These are phyloP conservation scores for Tigriopus japonicus DNA, from an alignment of 1,140 invertebrate genomes.

Conservation along the genomic window DNA sequence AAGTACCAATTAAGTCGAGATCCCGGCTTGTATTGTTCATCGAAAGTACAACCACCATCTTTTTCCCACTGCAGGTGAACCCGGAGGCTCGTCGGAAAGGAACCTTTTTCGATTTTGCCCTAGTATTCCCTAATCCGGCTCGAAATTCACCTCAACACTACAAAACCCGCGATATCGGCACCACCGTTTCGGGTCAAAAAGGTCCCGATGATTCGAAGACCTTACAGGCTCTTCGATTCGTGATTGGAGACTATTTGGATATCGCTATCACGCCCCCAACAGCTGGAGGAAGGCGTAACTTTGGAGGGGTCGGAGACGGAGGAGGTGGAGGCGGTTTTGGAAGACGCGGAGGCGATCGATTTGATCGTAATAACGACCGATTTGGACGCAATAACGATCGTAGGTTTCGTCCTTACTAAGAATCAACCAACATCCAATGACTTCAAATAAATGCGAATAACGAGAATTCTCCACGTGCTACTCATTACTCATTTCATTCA, in stretches of 20 bases:
- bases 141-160: slow-evolving; percentile 26
- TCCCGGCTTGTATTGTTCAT: background rate
- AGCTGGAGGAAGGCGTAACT: background rate
- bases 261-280: slow-evolving; percentile 81
- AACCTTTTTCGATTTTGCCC: slow-evolving; percentile 87
- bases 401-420: background rate
- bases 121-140: slow-evolving; percentile 72
- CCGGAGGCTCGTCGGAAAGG: slow-evolving; percentile 58
- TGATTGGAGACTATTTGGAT: slow-evolving; percentile 88
- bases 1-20: too few species aligned
- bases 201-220: slow-evolving; percentile 77
- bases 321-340: background rate
- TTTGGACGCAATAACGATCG: background rate
- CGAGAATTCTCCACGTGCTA: too few species aligned
- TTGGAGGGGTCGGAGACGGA: background rate
- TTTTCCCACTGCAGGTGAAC: slow-evolving; percentile 49
- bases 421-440: too few species aligned
- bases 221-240: slow-evolving; percentile 59
- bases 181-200: slow-evolving; percentile 73
- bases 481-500: too few species aligned
- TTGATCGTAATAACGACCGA: background rate
- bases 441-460: too few species aligned
- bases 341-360: background rate
- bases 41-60: background rate
- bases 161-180: slow-evolving; percentile 76